Evolutionary conservation across 2,888 invertebrate genomes (phyloP).

Genomic region (Noctua fimbriata): DNA sequence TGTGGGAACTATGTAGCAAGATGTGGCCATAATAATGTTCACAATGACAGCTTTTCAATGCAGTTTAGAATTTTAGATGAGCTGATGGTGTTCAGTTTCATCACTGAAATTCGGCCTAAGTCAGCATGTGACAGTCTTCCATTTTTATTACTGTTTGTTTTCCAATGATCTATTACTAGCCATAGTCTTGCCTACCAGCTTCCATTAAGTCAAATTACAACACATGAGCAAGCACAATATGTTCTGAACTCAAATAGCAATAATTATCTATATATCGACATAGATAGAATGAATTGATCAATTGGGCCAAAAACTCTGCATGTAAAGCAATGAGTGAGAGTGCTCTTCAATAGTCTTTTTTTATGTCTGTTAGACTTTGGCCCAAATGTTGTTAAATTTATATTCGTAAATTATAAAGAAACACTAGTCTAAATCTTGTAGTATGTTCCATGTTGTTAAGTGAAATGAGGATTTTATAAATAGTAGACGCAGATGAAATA

Average conservation of each 20-base stretch:
- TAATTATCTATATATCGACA: conserved; percentile 2
- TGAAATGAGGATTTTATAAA: neutral
- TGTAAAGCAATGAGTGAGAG: neutral
- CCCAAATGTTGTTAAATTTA: neutral
- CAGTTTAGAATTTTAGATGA: neutral
- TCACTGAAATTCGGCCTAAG: neutral
- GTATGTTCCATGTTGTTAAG: neutral
- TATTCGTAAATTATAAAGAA: conserved; percentile 5
- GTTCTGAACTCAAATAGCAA: conserved; percentile 6
- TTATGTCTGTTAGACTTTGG: neutral
- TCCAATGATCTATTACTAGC: neutral
- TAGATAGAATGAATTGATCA: conserved; percentile 1
- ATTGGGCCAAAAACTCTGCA: neutral
- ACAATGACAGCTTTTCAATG: neutral
- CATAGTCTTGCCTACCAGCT: neutral
- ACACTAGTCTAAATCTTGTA: conserved; percentile 14
- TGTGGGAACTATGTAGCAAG: too few relatives aligned
- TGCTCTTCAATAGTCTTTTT: conserved; percentile 5
- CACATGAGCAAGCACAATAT: conserved; percentile 17
- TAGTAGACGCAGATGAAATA: conserved; percentile 6
- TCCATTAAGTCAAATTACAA: conserved; percentile 4
- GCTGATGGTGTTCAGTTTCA: neutral
- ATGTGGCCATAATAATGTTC: too few relatives aligned
- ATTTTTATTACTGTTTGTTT: conserved; percentile 32
- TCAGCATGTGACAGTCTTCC: conserved; percentile 42